Evolutionary conservation across 2,113 vertebrate genomes (phyloP).

Genomic region (Leptocoma aspasia): DNA sequence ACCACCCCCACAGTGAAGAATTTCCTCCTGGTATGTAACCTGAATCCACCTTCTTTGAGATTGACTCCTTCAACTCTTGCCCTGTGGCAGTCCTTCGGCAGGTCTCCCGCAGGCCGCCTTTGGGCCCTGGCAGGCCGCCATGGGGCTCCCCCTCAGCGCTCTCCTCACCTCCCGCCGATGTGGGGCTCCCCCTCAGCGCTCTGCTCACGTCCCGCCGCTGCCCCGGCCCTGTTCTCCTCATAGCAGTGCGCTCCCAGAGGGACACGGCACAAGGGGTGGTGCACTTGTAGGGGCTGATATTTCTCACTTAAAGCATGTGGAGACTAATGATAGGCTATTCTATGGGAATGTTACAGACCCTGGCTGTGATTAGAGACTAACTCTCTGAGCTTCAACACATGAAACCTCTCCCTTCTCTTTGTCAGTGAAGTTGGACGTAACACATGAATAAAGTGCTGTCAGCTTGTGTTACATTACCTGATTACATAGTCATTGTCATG

Average conservation of each 20-base stretch:
- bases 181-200: not conserved
- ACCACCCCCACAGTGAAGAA: not conserved
- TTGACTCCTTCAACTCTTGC: fast-evolving
- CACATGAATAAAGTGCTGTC: not conserved
- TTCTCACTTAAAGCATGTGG: not conserved
- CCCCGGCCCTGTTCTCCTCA: no score
- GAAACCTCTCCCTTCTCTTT: not conserved
- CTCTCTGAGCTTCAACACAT: not conserved
- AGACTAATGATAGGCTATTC: not conserved
- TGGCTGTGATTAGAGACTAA: not conserved
- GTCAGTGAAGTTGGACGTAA: not conserved
- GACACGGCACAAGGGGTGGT: no score
- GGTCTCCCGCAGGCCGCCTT: not conserved
- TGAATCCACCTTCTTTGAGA: not conserved
- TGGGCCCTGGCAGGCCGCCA: fast-evolving
- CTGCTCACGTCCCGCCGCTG: fast-evolving
- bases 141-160: no score
- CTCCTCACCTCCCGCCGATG: fast-evolving
- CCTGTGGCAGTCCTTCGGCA: fast-evolving
- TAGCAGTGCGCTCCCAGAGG: fast-evolving
- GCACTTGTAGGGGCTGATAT: not conserved
- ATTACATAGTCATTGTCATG: fast-evolving
- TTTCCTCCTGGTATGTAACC: not conserved
- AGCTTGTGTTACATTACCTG: not conserved
- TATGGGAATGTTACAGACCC: fast-evolving